Evolutionary conservation across 2,888 invertebrate species (phyloP).

Genomic region (Dynastes hyllus): DNA sequence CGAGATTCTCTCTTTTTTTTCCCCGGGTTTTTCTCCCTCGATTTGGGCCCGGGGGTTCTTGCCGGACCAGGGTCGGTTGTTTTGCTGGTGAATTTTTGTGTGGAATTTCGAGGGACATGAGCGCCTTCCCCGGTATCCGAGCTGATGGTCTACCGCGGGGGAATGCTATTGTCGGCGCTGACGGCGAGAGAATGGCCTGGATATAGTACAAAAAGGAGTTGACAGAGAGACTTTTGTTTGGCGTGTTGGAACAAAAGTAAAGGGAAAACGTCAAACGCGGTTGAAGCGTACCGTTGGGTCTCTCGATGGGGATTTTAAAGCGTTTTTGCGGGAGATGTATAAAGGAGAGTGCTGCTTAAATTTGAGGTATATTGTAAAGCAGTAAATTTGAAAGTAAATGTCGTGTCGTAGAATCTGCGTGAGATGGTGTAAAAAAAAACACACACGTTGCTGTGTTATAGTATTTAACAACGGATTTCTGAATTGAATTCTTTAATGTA

Average conservation of each 20-base stretch:
- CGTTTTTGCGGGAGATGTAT: too few relatives aligned
- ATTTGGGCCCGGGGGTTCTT: too few relatives aligned
- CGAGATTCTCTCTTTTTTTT: not conserved
- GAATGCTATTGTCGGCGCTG: conserved; percentile 4
- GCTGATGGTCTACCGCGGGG: conserved; percentile 12
- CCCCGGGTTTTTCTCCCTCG: not conserved
- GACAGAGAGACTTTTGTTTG: conserved; percentile 5
- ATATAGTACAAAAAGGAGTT: conserved; percentile 10
- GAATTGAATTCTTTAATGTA: too few relatives aligned
- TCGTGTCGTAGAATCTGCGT: too few relatives aligned
- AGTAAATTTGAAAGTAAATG: too few relatives aligned
- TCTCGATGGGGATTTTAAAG: too few relatives aligned
- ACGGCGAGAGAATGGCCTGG: not conserved
- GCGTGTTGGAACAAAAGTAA: conserved; percentile 5
- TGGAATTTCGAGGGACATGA: conserved; percentile 1
- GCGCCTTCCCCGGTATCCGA: not conserved
- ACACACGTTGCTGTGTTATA: too few relatives aligned
- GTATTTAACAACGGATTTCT: too few relatives aligned
- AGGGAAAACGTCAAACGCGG: not conserved
- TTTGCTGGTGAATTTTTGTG: conserved; percentile 25
- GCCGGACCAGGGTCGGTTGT: not conserved
- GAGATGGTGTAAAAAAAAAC: too few relatives aligned
- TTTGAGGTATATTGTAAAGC: too few relatives aligned
- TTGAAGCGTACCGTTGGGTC: not conserved
- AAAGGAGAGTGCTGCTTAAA: too few relatives aligned